A percentile compares a stretch with the other conserved stretches of the same genome.
These are phyloP conservation scores for Drepana falcataria DNA, from an alignment of 2,888 invertebrate genomes.

Conservation along the genomic window DNA sequence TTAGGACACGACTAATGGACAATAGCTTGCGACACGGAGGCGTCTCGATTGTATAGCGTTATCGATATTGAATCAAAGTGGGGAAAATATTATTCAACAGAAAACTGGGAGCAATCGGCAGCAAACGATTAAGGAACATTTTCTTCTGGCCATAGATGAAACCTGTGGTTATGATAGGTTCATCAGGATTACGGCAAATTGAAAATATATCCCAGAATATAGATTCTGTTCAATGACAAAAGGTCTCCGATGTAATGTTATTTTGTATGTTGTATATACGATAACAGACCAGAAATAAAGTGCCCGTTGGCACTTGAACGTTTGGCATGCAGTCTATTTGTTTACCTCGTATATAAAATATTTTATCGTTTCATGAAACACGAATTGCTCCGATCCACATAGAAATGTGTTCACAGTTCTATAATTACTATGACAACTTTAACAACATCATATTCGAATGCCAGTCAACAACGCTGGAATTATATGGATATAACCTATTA, in stretches of 20 bases:
- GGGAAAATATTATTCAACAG: not conserved
- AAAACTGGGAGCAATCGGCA: not conserved
- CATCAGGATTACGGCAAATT: no score
- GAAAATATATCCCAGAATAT: no score
- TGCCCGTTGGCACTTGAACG: not conserved
- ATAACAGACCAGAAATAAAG: not conserved
- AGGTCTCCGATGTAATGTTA: no score
- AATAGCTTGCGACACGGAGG: constrained; percentile 53
- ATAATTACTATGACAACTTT: not conserved
- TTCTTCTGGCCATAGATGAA: no score
- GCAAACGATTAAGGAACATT: no score
- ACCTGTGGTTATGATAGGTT: no score
- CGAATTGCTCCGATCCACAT: not conserved
- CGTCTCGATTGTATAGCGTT: constrained; percentile 28
- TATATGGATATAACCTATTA: no score
- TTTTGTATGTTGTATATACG: not conserved
- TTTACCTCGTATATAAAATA: not conserved
- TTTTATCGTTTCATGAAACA: not conserved
- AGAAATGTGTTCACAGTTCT: not conserved
- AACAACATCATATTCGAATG: no score
- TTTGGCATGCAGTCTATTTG: constrained; percentile 2
- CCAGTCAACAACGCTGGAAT: no score
- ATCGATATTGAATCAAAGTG: constrained; percentile 7
- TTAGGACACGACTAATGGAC: constrained; percentile 70
- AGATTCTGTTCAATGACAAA: no score